Evolutionary conservation across 2,113 vertebrate genomes (phyloP).

Genomic region (Epinephelus lanceolatus): DNA sequence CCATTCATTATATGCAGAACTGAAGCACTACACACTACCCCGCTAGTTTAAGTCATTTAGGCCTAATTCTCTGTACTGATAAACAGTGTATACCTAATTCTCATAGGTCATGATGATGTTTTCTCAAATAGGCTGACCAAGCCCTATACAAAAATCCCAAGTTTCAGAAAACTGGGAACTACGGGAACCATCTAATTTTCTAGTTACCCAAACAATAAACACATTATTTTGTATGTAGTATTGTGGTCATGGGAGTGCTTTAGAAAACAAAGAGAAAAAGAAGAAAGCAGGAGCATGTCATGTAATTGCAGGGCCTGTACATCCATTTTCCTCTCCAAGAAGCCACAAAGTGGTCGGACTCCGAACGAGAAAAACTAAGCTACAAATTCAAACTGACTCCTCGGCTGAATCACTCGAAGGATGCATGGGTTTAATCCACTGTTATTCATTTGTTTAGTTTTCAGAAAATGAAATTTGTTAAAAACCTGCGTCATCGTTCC

Average conservation of each 20-base stretch:
- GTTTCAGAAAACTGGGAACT: conserved; percentile 23
- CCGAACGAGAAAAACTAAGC: conserved; percentile 20
- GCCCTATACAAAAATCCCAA: conserved; percentile 15
- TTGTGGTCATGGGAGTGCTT: conserved; percentile 48
- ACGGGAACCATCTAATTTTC: conserved; percentile 50
- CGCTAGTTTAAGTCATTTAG: not conserved
- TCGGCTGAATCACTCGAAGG: not conserved
- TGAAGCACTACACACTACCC: not conserved
- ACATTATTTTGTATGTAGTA: conserved; percentile 38
- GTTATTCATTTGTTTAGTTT: not conserved
- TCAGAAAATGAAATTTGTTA: not conserved
- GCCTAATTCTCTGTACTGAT: not conserved
- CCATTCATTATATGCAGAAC: not conserved
- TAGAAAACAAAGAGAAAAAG: conserved; percentile 38
- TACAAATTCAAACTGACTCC: conserved; percentile 24
- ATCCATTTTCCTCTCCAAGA: conserved; percentile 22
- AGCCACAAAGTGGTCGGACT: conserved; percentile 41
- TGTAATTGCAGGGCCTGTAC: conserved; percentile 69
- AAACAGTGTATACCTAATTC: not conserved
- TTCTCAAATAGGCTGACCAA: conserved; percentile 57
- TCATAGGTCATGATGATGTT: conserved; percentile 19
- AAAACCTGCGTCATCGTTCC: not conserved
- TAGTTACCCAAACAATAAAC: conserved; percentile 67
- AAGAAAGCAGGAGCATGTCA: conserved; percentile 64
- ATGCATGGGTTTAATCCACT: not conserved